Percentiles rank a stretch among this genome's conserved stretches.
These are phyloP conservation scores for Drosophila multiciliata DNA, from an alignment of 2,888 invertebrate species.

Conservation along the genomic window DNA sequence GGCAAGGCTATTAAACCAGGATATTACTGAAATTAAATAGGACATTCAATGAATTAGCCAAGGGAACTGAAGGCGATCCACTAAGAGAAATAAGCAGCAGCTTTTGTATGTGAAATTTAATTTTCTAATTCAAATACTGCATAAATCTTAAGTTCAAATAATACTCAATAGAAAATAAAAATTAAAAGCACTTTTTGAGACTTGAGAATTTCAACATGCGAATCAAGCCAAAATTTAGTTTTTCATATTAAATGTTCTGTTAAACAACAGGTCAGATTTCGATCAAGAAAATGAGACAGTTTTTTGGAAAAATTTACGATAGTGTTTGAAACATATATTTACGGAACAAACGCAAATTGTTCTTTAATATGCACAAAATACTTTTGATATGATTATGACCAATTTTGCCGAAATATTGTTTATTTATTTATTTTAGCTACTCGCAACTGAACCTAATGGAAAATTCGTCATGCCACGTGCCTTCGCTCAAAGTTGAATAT, in stretches of 20 bases:
- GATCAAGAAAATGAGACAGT: background rate
- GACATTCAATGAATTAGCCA: constrained; percentile 53
- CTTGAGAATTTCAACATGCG: accelerated
- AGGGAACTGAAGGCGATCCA: constrained; percentile 1
- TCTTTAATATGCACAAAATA: background rate
- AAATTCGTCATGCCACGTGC: background rate
- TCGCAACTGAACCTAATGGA: background rate
- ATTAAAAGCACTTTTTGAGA: background rate
- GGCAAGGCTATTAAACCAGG: constrained; percentile 52
- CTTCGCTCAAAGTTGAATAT: background rate
- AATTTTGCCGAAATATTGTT: background rate
- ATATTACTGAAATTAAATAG: constrained; percentile 70
- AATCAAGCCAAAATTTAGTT: background rate
- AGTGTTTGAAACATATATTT: background rate
- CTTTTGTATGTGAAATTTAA: background rate
- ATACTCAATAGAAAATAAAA: background rate
- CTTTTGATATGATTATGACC: no score
- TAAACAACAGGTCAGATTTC: background rate
- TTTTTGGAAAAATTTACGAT: background rate
- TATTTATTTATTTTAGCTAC: background rate
- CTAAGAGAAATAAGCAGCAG: background rate
- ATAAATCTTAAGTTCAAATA: background rate
- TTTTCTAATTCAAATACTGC: background rate
- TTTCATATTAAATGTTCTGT: no score
- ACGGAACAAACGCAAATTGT: background rate